Evolutionary conservation across 2,888 invertebrate species (phyloP).

Genomic region (Pandemis corylana): DNA sequence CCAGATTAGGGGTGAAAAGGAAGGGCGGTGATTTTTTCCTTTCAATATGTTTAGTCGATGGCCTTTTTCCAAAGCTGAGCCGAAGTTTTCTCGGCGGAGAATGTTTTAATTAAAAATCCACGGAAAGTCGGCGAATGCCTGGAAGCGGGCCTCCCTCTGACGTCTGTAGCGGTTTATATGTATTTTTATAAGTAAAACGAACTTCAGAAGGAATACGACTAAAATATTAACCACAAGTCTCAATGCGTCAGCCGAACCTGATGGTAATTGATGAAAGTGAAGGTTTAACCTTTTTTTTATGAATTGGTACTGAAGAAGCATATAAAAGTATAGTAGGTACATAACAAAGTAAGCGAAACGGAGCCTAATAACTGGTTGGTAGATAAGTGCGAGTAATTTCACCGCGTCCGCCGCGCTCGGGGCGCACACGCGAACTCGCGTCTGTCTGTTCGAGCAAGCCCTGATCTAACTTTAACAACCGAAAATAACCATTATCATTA

Average conservation of each 20-base stretch:
- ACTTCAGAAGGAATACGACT: slow-evolving; percentile 48
- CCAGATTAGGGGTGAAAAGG: slow-evolving; percentile 76
- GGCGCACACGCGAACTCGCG: slow-evolving; percentile 75
- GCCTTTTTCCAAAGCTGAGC: slow-evolving; percentile 54
- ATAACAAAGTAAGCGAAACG: slow-evolving; percentile 67
- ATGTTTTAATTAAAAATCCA: slow-evolving; percentile 72
- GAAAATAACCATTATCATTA: slow-evolving; percentile 54
- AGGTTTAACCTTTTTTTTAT: slow-evolving; percentile 7
- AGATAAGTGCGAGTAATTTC: slow-evolving; percentile 79
- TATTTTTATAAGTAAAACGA: slow-evolving; percentile 53
- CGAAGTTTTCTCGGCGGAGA: slow-evolving; percentile 59
- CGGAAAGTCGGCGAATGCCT: slow-evolving; percentile 50
- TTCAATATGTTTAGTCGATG: slow-evolving; percentile 60
- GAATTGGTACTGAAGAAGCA: neutral
- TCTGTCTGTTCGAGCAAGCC: slow-evolving; percentile 64
- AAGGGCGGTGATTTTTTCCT: slow-evolving; percentile 63
- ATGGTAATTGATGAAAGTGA: neutral
- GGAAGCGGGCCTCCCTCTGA: slow-evolving; percentile 46
- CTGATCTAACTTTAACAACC: slow-evolving; percentile 48
- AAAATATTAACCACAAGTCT: slow-evolving; percentile 56
- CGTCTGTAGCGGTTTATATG: slow-evolving; percentile 57
- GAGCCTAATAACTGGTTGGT: slow-evolving; percentile 65
- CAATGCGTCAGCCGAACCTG: slow-evolving; percentile 18
- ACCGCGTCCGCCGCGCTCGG: slow-evolving; percentile 71
- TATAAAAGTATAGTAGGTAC: slow-evolving; percentile 44